A percentile compares a stretch with the other conserved stretches of the same genome.
Evolutionary conservation across 2,888 invertebrate species (phyloP).

Genomic region (Endotricha flammealis): DNA sequence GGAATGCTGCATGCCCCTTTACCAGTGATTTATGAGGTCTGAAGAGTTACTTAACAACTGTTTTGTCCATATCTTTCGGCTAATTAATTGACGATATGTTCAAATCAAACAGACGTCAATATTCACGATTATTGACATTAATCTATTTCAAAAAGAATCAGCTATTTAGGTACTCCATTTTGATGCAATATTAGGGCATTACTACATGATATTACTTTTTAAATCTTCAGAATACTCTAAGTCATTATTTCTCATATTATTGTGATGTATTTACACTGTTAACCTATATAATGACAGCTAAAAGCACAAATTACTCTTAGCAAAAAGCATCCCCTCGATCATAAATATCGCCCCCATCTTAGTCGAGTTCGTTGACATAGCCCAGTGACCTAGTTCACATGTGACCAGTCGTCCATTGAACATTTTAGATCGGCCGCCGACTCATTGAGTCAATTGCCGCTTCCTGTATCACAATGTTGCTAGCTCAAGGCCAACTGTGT

Average conservation of each 20-base stretch:
- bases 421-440: conserved; percentile 46
- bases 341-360: conserved; percentile 17
- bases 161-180: no score
- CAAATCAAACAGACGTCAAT: no score
- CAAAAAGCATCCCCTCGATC: conserved; percentile 5
- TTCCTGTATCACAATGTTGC: conserved; percentile 60
- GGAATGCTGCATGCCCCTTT: conserved; percentile 4
- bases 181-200: no score
- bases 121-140: no score
- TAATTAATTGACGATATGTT: not conserved
- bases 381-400: conserved; percentile 66
- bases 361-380: conserved; percentile 45
- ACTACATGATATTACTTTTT: no score
- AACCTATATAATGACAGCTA: no score
- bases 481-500: conserved; percentile 48
- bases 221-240: no score
- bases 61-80: no score
- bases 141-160: no score
- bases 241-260: no score
- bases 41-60: not conserved
- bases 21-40: conserved; percentile 5
- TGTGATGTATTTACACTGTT: no score
- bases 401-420: conserved; percentile 52
- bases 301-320: no score
- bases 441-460: conserved; percentile 60